Percentiles rank a stretch among this genome's conserved stretches.
Evolutionary conservation across 2,797 vertebrate species (phyloP).

Genomic region (Babyrousa celebensis): DNA sequence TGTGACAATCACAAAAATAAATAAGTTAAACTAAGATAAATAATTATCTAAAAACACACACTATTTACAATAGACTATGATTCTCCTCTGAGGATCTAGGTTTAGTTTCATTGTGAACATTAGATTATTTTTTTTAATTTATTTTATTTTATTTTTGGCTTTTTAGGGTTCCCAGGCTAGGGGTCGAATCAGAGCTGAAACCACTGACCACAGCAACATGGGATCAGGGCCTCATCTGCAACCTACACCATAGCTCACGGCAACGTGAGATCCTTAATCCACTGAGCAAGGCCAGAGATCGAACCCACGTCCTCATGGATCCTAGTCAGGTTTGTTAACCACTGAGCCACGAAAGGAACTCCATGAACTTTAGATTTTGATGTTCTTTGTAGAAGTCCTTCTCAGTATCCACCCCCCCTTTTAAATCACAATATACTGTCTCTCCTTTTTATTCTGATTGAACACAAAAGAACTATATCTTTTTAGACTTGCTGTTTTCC

Average conservation of each 20-base stretch:
- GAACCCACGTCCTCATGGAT: too few species aligned
- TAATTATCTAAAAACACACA: background rate
- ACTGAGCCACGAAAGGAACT: too few species aligned
- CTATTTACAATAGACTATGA: background rate
- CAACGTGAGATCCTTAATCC: too few species aligned
- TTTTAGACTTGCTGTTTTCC: background rate
- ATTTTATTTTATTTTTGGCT: too few species aligned
- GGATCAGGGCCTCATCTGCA: too few species aligned
- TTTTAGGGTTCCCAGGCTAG: too few species aligned
- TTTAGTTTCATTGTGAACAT: background rate
- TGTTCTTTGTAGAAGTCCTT: slow-evolving; percentile 10
- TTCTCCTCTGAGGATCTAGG: background rate
- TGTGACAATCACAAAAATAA: slow-evolving; percentile 5
- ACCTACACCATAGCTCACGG: too few species aligned
- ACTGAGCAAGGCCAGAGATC: too few species aligned
- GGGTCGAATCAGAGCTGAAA: too few species aligned
- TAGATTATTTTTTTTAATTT: too few species aligned
- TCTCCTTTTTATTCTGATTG: background rate
- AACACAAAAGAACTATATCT: background rate
- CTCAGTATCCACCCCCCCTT: background rate
- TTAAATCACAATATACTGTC: background rate
- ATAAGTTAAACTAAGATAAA: background rate
- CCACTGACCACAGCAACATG: too few species aligned
- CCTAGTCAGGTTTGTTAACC: too few species aligned
- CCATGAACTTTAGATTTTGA: background rate